Evolutionary conservation across 1,140 invertebrate species (phyloP), one percentile per base, ranked within the genome.

Genomic region (Drosophila chauvacae): DNA sequence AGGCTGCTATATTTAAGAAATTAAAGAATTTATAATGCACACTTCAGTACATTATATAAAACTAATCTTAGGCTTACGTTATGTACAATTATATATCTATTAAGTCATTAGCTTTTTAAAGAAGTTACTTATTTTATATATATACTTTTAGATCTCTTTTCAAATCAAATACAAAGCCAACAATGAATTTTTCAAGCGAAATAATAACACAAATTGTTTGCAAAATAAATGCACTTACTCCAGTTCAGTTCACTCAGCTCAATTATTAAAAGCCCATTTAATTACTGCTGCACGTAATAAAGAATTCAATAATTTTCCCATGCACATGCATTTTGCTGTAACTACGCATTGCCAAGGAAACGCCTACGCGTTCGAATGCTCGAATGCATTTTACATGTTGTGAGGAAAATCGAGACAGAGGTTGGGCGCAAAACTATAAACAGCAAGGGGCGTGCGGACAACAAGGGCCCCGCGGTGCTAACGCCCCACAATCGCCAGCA

Each of bases 371-470:
- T 47, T 66, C 61, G 65, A 45, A 45, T 45, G 20, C 72, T 76
- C 35, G 61, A 76, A 66, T 76, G 72, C 72, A 76, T 66, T 76
- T 76, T 66, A 42, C 72, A 76, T 76, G 73, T 76, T 76, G 70
- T 26, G n/a, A 42, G 66, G 18, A 30, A 60, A 60, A 37, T 30
- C 47, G 28, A 69, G 18, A 30, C 42, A 18, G 72, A 26, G 47
- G 41, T 23, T 28, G 42, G 6, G 44, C 20, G 14, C 35, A 45
- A 77, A 69, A 69, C 48, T 42, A 64, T 77, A 55, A 77, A 76
- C 61, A 68, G 37, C 50, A 53, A 28, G 56, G 73, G 62, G 41
- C 48, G 73, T 69, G 48, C 16, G 50, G 76, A 72, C 50, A 59
- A 59, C 28, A 60, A 72, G 58, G 50, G 53, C 45, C 53, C 61